Base-by-base conservation (phyloP, 1,140 invertebrate species). In the Drosophila malerkotliana region DNA sequence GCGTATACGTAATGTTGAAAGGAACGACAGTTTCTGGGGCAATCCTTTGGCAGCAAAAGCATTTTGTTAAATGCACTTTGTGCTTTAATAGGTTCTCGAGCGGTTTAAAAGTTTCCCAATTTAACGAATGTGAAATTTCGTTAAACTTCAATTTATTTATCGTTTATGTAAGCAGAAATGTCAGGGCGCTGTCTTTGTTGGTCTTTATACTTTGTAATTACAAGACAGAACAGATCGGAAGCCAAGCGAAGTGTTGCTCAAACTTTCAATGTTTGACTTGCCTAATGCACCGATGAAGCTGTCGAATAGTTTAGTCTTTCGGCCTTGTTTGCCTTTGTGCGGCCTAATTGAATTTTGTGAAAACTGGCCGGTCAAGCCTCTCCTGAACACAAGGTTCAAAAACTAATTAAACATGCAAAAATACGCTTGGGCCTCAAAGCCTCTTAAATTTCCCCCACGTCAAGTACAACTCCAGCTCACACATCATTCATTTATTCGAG, bases 1-100 rank as follows among this genome's bases (percentile, higher is more conserved):
- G 64, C 79, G 79, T 75, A 82, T 82, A 64, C 63, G 75, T 75
- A 59, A 82, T 82, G 77, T 82, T 61, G 56, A 30, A 75, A 61
- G 52, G 48, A 41, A 69, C 59, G 72, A 66, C 51, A 63, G 37
- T 62, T 67, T 32, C 56, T 61, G 34, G 55, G 34, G 26, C 74
- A 59, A 39, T 66, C 28, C 53, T 64, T 63, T 55, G 26, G 24
- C 60, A 74, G 58, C 73, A 73, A 64, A 72, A 45, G 55, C 58
- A 63, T 81, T 80, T 63, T 67, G 49, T 77, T 75, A 74, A 82
- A 83, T 67, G 74, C 59, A 78, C 45, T 67, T 37, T 26, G 45
- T 26, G 45, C 45, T 64, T 71, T 79, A 68, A 74, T 72, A 57
- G 55, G 4, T 26, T 52, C 15, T 41, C 53, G 63, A 63, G 45